A percentile compares a stretch with the other conserved stretches of the same genome.
phyloP scores from a whole-genome alignment of 2,113 vertebrate genomes.

The Brachirus orientalis region DNA sequence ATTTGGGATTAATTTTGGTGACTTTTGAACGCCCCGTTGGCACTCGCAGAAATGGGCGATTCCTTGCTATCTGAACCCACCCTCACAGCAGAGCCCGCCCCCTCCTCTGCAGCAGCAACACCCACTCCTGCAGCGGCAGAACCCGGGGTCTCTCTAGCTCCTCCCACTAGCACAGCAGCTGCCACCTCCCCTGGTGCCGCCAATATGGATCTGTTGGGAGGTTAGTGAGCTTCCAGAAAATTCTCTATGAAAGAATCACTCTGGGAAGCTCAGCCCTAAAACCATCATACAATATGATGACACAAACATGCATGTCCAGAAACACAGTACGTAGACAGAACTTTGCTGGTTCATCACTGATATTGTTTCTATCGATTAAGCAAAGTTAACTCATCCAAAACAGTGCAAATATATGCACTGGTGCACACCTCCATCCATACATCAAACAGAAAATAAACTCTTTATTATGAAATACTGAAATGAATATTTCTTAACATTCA shows the following conservation, averaged over 20 bases:
- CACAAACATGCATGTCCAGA: conserved; percentile 59
- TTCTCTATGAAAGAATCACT: conserved; percentile 72
- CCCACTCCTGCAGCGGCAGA: conserved; percentile 80
- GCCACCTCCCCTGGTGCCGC: conserved; percentile 82
- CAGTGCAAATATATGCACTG: conserved; percentile 26
- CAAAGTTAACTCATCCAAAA: conserved; percentile 41
- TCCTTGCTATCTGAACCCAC: conserved; percentile 82
- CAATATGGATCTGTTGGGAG: conserved; percentile 98
- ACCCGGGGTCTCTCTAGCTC: conserved; percentile 78
- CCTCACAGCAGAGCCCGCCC: conserved; percentile 78
- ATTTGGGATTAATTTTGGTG: conserved; percentile 64
- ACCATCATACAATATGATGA: conserved; percentile 58
- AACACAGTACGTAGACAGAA: conserved; percentile 28
- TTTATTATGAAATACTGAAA: too few species aligned
- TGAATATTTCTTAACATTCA: too few species aligned
- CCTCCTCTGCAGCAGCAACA: conserved; percentile 81
- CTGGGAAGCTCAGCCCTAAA: conserved; percentile 72
- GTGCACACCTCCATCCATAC: conserved; percentile 23
- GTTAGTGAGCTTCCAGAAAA: conserved; percentile 87
- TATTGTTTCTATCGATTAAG: conserved; percentile 40
- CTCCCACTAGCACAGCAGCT: conserved; percentile 83
- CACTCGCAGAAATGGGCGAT: conserved; percentile 81
- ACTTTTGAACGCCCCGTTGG: conserved; percentile 48
- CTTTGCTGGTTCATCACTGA: conserved; percentile 24
- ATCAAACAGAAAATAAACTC: too few species aligned